phyloP scores from a whole-genome alignment of 2,797 vertebrate species.

The Esox lucius region DNA sequence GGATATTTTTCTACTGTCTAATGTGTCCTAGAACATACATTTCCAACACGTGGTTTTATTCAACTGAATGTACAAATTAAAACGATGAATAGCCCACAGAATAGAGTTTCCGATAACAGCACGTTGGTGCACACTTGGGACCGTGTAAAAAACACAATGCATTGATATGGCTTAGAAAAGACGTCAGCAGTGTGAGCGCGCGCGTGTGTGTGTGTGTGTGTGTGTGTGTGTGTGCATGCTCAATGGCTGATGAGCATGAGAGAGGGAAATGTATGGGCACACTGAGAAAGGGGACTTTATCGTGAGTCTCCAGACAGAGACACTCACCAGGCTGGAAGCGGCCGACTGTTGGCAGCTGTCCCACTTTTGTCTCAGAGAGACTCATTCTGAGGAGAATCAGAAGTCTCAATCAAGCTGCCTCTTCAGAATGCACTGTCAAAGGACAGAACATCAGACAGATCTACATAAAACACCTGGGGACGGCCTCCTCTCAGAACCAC shows the following conservation, averaged over 20 bases:
- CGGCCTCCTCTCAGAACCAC: constrained; percentile 20
- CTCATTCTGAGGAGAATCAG: constrained; percentile 45
- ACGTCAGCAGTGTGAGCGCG: background rate
- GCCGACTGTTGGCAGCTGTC: constrained; percentile 50
- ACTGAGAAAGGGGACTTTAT: constrained; percentile 36
- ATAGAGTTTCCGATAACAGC: background rate
- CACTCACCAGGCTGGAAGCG: constrained; percentile 49
- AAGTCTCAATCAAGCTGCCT: constrained; percentile 53
- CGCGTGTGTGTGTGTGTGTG: background rate
- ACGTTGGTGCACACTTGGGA: background rate
- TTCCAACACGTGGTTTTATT: background rate
- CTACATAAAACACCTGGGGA: constrained; percentile 60
- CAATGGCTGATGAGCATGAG: background rate
- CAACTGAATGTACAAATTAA: background rate
- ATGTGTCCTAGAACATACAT: background rate
- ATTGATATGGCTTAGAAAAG: background rate
- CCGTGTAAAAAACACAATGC: background rate
- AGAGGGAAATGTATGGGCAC: background rate
- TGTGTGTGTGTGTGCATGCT: background rate
- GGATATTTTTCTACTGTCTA: background rate
- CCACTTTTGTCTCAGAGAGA: constrained; percentile 43
- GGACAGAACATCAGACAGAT: constrained; percentile 39
- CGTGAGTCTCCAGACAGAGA: constrained; percentile 48
- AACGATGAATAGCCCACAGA: background rate
- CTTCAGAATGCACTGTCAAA: constrained; percentile 25